Percentiles rank a stretch among this genome's conserved stretches.
Evolutionary conservation across 2,888 invertebrate species (phyloP).

Genomic region (Frankliniella fusca): DNA sequence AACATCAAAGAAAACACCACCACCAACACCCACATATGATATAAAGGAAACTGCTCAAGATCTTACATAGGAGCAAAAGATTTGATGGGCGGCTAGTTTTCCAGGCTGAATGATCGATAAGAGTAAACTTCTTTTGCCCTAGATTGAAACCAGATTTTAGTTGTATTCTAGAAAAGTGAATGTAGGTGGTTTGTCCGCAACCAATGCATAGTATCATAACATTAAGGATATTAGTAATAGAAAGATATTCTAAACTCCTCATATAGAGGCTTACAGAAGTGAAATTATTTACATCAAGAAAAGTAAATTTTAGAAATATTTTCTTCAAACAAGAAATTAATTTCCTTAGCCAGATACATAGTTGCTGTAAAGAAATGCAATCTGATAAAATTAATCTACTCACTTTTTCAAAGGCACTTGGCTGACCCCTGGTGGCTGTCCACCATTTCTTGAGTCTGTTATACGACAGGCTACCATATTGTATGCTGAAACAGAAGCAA

Average conservation of each 20-base stretch:
- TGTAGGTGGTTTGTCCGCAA: not conserved
- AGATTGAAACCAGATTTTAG: not conserved
- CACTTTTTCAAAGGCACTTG: slow-evolving; percentile 98
- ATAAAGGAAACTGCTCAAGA: not conserved
- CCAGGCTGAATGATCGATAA: not conserved
- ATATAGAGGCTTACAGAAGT: too few species aligned
- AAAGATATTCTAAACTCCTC: too few species aligned
- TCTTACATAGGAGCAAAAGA: not conserved
- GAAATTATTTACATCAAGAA: not conserved
- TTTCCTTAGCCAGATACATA: not conserved
- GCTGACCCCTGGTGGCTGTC: slow-evolving; percentile 75
- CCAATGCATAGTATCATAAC: not conserved
- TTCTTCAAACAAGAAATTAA: slow-evolving; percentile 20
- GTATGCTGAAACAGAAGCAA: slow-evolving; percentile 65
- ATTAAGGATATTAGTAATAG: too few species aligned
- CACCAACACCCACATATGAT: not conserved
- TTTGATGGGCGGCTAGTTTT: not conserved
- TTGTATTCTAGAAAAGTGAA: not conserved
- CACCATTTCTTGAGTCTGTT: slow-evolving; percentile 87
- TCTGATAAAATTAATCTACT: slow-evolving; percentile 51
- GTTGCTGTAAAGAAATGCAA: slow-evolving; percentile 30
- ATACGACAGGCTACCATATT: slow-evolving; percentile 97
- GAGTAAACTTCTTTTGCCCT: not conserved
- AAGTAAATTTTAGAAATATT: slow-evolving; percentile 7
- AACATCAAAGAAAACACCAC: not conserved